Conservation (phyloP, 2,113 vertebrate species). For the Mirza zaza region DNA sequence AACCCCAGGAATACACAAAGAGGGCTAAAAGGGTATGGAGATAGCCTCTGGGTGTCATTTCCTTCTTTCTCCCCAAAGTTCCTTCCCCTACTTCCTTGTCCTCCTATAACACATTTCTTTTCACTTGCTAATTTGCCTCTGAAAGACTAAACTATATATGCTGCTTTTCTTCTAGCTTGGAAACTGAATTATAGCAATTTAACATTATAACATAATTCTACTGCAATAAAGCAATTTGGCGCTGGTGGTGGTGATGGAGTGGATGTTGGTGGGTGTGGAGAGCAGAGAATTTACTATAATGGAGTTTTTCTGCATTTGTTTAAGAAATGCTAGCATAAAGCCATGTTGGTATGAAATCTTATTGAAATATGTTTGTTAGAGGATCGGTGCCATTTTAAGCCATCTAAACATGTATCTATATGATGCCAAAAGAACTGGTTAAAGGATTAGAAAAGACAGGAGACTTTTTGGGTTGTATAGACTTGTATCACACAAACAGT, state of each 20-base stretch:
- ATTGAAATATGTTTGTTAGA: slow-evolving; percentile 26
- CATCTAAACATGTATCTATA: neutral
- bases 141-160: neutral
- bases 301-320: neutral
- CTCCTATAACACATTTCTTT: neutral
- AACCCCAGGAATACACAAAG: neutral
- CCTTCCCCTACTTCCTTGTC: neutral
- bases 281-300: neutral
- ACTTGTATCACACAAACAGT: neutral
- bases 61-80: neutral
- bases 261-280: neutral
- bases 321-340: neutral
- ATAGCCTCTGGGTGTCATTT: neutral
- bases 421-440: neutral
- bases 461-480: neutral
- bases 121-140: neutral
- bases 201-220: neutral
- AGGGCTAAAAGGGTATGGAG: neutral
- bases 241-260: neutral
- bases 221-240: neutral
- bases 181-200: slow-evolving; percentile 13
- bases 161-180: neutral
- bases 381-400: neutral
- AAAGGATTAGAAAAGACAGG: neutral
- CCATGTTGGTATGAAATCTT: neutral